Evolutionary conservation across 2,888 invertebrate genomes (phyloP), one percentile per base, ranked within the genome.

Genomic region (Sminthurides aquaticus): DNA sequence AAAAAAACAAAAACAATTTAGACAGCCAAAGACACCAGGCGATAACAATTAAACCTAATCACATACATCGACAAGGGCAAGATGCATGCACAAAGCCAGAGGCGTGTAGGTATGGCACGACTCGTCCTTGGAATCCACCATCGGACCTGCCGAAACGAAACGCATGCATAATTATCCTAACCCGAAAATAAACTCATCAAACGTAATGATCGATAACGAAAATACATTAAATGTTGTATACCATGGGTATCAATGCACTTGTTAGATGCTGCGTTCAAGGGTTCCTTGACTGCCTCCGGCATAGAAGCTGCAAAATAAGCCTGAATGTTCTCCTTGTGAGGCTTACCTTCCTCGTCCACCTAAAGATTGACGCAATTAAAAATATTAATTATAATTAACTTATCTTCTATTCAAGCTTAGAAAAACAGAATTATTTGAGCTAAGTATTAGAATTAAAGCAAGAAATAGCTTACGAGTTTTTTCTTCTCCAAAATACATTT

Each of bases 261-360:
- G n/a, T 1, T n/a, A 20, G 59, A n/a, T 11, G 25, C 43, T 5
- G 2, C 49, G 1, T 67, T 67, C 27, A 72, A 49, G 34, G 64
- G 64, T 2, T 68, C 70, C 24, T 69, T 67, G 1, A 69, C 64
- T 1, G 29, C 48, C n/a, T 67, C 65, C 15, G 71, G 70, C 60
- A 72, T 65, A 1, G 60, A 29, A 18, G 67, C 67, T 2, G 60
- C 65, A 2, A 70, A 63, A 48, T 68, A 61, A 15, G 60, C 57
- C 52, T 60, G 52, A n/a, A 72, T 66, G 57, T 72, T 72, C 49
- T 72, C 71, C 60, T 70, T 70, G 27, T 72, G 71, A 11, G 70
- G 70, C 25, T 61, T 49, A n/a, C 71, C 71, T 26, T 69, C 65
- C 11, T 59, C 67, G 49, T 71, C 71, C 59, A 71, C 65, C 69